These are phyloP conservation scores for Puma concolor DNA, from an alignment of 2,113 vertebrate genomes.

Conservation along the genomic window DNA sequence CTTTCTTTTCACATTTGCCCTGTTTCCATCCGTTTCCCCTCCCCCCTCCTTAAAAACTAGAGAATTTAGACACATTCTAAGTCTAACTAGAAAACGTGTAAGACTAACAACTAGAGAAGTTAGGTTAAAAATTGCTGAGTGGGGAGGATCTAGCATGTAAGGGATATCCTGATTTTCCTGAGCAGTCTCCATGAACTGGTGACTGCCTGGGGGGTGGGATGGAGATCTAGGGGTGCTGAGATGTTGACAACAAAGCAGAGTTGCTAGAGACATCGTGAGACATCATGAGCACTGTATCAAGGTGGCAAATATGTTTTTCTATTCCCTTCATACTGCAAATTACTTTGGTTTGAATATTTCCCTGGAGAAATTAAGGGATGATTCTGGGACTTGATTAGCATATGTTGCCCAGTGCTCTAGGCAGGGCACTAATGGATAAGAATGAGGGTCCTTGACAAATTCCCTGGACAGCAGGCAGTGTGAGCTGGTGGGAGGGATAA, in stretches of 20 bases:
- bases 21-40: background rate
- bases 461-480: background rate
- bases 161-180: background rate
- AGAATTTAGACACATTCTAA: background rate
- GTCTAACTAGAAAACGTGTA: background rate
- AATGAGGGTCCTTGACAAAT: background rate
- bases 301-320: background rate
- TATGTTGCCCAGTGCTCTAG: background rate
- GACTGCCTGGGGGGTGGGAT: background rate
- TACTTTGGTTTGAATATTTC: background rate
- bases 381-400: background rate
- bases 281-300: background rate
- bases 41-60: background rate
- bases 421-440: background rate
- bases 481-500: rapidly evolving
- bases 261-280: background rate
- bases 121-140: background rate
- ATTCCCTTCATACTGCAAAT: background rate
- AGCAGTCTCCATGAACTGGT: background rate
- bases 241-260: background rate
- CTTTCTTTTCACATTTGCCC: background rate
- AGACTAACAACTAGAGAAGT: background rate
- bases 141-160: background rate
- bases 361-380: background rate
- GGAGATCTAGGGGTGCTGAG: background rate